Percentiles rank a stretch among this genome's conserved stretches.
phyloP scores from a whole-genome alignment of 2,797 vertebrate genomes.

The Rhynchotus rufescens region DNA sequence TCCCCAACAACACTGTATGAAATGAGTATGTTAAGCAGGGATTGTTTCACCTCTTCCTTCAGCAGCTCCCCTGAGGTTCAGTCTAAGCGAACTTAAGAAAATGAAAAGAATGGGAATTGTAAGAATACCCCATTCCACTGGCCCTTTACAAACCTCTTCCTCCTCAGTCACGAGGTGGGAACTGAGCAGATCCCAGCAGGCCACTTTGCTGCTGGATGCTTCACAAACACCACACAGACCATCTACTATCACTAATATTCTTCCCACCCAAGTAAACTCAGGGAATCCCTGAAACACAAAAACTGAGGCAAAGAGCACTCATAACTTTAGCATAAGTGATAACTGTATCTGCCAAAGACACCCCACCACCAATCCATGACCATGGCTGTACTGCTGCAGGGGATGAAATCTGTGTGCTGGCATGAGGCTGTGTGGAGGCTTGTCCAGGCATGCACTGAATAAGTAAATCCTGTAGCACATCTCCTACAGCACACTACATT shows the following conservation, averaged over 20 bases:
- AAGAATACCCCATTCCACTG: neutral
- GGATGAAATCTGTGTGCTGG: fast-evolving
- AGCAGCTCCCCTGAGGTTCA: neutral
- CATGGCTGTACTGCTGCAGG: neutral
- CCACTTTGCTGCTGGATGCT: neutral
- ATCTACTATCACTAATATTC: neutral
- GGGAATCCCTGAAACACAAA: neutral
- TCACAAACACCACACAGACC: fast-evolving
- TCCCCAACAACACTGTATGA: neutral
- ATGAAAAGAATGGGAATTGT: neutral
- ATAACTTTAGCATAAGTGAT: neutral
- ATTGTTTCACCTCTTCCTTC: neutral
- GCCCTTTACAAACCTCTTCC: neutral
- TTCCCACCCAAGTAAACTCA: neutral
- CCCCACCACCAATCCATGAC: neutral
- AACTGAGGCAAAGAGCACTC: neutral
- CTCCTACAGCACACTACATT: neutral
- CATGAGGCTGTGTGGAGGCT: fast-evolving
- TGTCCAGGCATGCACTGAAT: fast-evolving
- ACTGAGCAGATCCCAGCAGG: neutral
- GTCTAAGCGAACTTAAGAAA: neutral
- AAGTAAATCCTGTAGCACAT: neutral
- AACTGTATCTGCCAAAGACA: neutral
- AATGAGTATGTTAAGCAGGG: neutral
- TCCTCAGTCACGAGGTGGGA: neutral